Evolutionary conservation across 2,797 vertebrate genomes (phyloP).

Genomic region (Eulemur coronatus): DNA sequence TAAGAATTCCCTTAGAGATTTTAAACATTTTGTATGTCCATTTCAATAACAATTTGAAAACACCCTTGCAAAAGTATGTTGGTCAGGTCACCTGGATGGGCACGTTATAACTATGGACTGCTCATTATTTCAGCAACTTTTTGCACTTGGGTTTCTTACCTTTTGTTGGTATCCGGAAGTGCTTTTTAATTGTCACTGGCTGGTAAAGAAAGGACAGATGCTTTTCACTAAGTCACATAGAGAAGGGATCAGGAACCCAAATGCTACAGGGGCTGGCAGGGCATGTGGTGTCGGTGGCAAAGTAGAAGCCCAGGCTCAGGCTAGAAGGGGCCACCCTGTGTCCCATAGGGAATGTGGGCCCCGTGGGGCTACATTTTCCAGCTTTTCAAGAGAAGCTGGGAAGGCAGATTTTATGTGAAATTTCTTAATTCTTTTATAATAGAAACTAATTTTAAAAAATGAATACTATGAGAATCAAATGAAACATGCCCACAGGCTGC

Average conservation of each 20-base stretch:
- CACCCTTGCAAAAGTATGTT: neutral
- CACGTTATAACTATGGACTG: neutral
- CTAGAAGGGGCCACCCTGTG: no score
- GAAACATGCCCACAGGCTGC: neutral
- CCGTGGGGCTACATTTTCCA: rapidly evolving
- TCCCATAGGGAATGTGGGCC: neutral
- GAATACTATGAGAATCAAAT: neutral
- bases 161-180: neutral
- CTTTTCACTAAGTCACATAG: neutral
- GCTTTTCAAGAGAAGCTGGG: neutral
- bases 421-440: neutral
- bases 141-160: neutral
- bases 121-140: neutral
- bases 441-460: neutral
- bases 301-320: neutral
- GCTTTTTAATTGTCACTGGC: neutral
- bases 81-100: neutral
- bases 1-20: neutral
- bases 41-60: neutral
- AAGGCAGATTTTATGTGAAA: neutral
- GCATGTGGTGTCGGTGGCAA: neutral
- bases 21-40: neutral
- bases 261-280: neutral
- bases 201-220: neutral
- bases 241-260: neutral